Conservation (phyloP, 2,797 vertebrate genomes). For the Aphelocoma californica region DNA sequence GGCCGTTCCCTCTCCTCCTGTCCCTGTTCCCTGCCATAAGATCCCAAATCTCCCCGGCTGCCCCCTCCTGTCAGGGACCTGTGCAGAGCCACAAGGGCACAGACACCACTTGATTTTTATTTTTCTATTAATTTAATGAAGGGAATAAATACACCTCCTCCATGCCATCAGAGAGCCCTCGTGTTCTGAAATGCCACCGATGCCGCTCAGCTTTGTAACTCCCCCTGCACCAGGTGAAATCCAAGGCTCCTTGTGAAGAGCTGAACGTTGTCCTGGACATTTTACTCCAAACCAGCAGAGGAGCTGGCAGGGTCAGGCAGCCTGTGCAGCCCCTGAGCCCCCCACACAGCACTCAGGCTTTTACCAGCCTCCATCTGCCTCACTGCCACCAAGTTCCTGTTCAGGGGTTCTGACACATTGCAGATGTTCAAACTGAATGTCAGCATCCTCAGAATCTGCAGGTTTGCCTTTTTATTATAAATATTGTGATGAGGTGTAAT, state of each 20-base stretch:
- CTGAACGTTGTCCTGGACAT: background rate
- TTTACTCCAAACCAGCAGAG: background rate
- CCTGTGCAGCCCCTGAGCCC: background rate
- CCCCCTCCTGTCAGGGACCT: background rate
- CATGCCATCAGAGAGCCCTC: background rate
- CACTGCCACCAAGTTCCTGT: background rate
- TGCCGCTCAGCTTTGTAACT: background rate
- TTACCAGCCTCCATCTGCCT: background rate
- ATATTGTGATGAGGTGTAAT: background rate
- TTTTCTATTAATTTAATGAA: background rate
- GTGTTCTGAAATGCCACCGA: rapidly evolving
- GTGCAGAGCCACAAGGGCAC: background rate
- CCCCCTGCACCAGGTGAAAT: background rate
- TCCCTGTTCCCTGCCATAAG: background rate
- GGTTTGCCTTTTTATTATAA: background rate
- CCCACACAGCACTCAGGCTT: background rate
- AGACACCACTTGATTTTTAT: background rate
- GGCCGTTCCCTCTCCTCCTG: background rate
- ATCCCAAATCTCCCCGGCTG: background rate
- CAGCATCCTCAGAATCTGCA: background rate
- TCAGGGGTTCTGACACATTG: background rate
- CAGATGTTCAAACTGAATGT: background rate
- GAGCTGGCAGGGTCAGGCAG: background rate
- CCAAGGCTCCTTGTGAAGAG: background rate
- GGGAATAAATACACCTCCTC: rapidly evolving